Percentiles rank a stretch among this genome's conserved stretches.
Evolutionary conservation across 2,113 vertebrate species (phyloP).

Genomic region (Dasyornis broadbenti): DNA sequence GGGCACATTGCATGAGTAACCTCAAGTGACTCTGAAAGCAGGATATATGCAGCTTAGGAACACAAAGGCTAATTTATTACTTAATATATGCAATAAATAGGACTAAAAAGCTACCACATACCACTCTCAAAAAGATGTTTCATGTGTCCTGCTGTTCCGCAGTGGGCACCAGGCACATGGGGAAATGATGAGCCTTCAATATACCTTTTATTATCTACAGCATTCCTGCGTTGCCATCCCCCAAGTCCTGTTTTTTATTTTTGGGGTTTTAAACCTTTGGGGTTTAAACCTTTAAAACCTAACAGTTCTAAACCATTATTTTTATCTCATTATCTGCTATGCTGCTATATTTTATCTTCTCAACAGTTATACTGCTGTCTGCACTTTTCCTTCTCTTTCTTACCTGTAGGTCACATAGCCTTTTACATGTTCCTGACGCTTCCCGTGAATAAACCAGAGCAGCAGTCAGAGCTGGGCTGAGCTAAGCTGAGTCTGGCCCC

Average conservation of each 20-base stretch:
- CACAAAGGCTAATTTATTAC: not conserved
- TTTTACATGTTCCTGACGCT: not conserved
- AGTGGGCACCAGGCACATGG: rapidly evolving
- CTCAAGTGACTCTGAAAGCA: not conserved
- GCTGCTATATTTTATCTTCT: not conserved
- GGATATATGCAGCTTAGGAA: not conserved
- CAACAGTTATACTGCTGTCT: not conserved
- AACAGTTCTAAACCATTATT: not conserved
- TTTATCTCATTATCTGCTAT: not conserved
- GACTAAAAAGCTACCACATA: not conserved
- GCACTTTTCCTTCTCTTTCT: not conserved
- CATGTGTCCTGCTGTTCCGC: not conserved
- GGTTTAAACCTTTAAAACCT: not conserved
- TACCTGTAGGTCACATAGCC: not conserved
- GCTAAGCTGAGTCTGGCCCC: not conserved
- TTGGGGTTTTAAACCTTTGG: not conserved
- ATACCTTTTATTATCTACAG: not conserved
- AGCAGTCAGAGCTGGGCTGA: not conserved
- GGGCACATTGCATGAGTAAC: not conserved
- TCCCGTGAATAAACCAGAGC: not conserved
- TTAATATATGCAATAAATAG: not conserved
- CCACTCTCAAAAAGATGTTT: not conserved
- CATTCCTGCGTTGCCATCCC: not conserved
- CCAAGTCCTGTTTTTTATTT: not conserved
- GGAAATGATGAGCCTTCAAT: not conserved